Percentiles rank a stretch among this genome's conserved stretches.
These are phyloP conservation scores for Carduelis carduelis DNA, from an alignment of 2,797 vertebrate species.

Conservation along the genomic window DNA sequence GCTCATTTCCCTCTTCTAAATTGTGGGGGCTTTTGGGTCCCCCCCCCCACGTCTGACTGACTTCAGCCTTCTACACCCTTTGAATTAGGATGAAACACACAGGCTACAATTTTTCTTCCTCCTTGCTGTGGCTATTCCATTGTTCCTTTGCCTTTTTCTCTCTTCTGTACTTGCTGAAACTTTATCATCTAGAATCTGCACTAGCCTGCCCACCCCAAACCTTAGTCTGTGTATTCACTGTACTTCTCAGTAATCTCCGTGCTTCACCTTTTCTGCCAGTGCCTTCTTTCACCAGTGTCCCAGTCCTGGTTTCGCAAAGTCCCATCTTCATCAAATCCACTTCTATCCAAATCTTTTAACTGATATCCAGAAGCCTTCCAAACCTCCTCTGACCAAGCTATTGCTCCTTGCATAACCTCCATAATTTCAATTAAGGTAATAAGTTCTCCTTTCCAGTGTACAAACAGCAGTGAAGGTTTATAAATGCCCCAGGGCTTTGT, in stretches of 20 bases:
- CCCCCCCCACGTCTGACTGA: not conserved
- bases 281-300: not conserved
- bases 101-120: not conserved
- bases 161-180: not conserved
- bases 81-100: not conserved
- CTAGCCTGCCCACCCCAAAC: not conserved
- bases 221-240: not conserved
- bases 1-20: not conserved
- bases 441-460: not conserved
- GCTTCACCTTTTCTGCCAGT: not conserved
- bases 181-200: not conserved
- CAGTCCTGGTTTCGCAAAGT: not conserved
- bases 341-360: not conserved
- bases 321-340: not conserved
- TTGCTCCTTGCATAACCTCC: not conserved
- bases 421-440: not conserved
- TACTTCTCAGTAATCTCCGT: not conserved
- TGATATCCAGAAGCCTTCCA: not conserved
- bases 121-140: not conserved
- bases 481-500: not conserved
- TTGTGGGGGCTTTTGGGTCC: fast-evolving
- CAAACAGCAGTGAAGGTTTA: not conserved
- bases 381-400: constrained; percentile 14
- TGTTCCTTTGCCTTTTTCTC: not conserved
- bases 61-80: not conserved